phyloP scores from a whole-genome alignment of 2,113 vertebrate species.

The Meles meles region DNA sequence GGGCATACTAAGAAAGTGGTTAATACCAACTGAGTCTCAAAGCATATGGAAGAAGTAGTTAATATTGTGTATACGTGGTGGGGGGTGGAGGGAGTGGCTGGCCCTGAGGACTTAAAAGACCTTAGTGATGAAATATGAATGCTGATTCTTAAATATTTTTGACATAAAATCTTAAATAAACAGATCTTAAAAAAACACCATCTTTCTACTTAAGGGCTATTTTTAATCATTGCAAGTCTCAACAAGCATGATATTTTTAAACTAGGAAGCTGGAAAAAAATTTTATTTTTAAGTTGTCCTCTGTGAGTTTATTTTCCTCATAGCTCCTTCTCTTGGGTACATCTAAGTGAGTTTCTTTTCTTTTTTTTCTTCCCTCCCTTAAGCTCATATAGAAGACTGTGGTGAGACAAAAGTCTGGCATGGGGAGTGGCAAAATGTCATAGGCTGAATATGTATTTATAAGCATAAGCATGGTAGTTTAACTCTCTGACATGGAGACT shows the following conservation, averaged over 20 bases:
- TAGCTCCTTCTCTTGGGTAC: slow-evolving; percentile 56
- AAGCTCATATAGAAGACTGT: background rate
- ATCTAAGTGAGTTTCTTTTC: slow-evolving; percentile 12
- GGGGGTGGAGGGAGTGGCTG: background rate
- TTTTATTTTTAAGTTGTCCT: slow-evolving; percentile 76
- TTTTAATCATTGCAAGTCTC: slow-evolving; percentile 72
- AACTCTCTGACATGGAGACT: background rate
- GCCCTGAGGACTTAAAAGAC: background rate
- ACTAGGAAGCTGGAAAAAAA: slow-evolving; percentile 72
- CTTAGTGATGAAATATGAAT: slow-evolving; percentile 50
- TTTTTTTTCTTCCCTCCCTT: too few species aligned
- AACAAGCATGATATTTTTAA: slow-evolving; percentile 74
- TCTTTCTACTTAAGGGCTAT: slow-evolving; percentile 66
- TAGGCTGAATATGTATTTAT: background rate
- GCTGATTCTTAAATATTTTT: slow-evolving; percentile 61
- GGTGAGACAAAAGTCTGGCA: background rate
- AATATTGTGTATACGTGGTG: background rate
- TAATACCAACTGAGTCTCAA: background rate
- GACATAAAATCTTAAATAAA: slow-evolving; percentile 71
- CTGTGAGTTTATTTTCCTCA: slow-evolving; percentile 69
- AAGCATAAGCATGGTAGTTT: background rate
- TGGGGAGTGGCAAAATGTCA: background rate
- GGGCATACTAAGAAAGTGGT: background rate
- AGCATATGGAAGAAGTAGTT: background rate
- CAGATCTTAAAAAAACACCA: slow-evolving; percentile 68